phyloP scores from a whole-genome alignment of 2,888 invertebrate species.

The Papilio protenor region DNA sequence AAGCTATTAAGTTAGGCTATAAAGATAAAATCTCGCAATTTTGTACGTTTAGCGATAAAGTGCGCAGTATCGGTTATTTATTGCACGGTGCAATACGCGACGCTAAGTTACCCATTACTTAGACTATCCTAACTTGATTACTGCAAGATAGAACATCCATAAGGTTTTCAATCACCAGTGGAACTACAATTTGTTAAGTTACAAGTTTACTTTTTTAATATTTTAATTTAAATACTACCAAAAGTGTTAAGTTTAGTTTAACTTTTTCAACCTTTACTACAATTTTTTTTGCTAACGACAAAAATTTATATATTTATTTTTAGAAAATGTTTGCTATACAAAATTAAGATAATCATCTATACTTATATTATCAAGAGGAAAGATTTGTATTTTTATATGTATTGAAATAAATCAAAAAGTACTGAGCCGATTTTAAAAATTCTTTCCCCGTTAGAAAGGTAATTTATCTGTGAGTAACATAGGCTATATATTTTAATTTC shows the following conservation, averaged over 20 bases:
- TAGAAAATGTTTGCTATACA: no score
- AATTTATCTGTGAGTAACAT: no score
- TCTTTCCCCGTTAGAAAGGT: no score
- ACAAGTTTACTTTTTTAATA: not conserved
- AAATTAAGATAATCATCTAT: no score
- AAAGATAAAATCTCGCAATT: slow-evolving; percentile 44
- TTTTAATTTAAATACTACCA: no score
- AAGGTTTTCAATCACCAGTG: not conserved
- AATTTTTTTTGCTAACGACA: not conserved
- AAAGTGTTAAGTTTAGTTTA: no score
- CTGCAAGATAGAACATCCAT: not conserved
- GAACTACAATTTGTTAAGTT: not conserved
- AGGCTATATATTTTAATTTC: no score
- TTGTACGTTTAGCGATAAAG: slow-evolving; percentile 28
- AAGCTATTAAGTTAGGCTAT: slow-evolving; percentile 43
- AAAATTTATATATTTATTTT: not conserved
- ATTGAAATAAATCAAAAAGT: no score
- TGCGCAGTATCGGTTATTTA: slow-evolving; percentile 33
- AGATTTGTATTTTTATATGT: no score
- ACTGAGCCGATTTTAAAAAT: no score
- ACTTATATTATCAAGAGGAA: no score
- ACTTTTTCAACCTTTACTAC: no score
- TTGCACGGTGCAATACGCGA: slow-evolving; percentile 26
- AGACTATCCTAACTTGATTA: slow-evolving; percentile 1
- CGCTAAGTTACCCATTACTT: slow-evolving; percentile 22